phyloP scores from a whole-genome alignment of 1,140 invertebrate species.

The Diorhabda carinulata region DNA sequence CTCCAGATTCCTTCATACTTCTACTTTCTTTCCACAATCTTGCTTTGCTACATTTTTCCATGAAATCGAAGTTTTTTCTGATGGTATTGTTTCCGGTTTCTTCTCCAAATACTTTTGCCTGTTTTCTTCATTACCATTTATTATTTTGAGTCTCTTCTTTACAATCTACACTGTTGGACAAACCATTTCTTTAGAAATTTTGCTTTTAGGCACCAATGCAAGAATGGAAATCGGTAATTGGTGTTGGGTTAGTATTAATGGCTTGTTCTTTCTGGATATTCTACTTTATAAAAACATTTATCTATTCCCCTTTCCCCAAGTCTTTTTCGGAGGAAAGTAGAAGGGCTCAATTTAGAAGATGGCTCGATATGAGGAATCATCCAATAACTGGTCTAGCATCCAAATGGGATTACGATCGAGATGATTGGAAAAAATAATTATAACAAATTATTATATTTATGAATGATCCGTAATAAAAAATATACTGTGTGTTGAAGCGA shows the following conservation, averaged over 20 bases:
- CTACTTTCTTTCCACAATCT: too few species aligned
- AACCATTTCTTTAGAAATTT: too few species aligned
- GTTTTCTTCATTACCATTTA: too few species aligned
- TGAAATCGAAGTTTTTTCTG: too few species aligned
- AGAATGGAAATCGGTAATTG: constrained; percentile 78
- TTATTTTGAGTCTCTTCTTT: too few species aligned
- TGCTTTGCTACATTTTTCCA: too few species aligned
- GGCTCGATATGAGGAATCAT: constrained; percentile 72
- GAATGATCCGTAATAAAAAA: background rate
- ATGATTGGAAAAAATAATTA: constrained; percentile 55
- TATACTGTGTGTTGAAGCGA: constrained; percentile 3
- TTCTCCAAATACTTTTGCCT: too few species aligned
- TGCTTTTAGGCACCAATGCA: constrained; percentile 62
- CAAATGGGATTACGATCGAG: constrained; percentile 65
- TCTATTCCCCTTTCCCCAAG: constrained; percentile 52
- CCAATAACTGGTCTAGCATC: constrained; percentile 68
- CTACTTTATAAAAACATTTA: constrained; percentile 13
- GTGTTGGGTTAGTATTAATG: constrained; percentile 35
- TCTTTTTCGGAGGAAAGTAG: constrained; percentile 67
- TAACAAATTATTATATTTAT: background rate
- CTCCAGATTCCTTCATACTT: too few species aligned
- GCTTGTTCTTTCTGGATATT: constrained; percentile 23
- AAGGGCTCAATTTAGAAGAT: constrained; percentile 69
- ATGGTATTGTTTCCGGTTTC: too few species aligned
- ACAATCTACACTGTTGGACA: too few species aligned